Evolutionary conservation across 1,140 invertebrate species (phyloP), one percentile per base, ranked within the genome.

Genomic region (Trachymyrmex septentrionalis): DNA sequence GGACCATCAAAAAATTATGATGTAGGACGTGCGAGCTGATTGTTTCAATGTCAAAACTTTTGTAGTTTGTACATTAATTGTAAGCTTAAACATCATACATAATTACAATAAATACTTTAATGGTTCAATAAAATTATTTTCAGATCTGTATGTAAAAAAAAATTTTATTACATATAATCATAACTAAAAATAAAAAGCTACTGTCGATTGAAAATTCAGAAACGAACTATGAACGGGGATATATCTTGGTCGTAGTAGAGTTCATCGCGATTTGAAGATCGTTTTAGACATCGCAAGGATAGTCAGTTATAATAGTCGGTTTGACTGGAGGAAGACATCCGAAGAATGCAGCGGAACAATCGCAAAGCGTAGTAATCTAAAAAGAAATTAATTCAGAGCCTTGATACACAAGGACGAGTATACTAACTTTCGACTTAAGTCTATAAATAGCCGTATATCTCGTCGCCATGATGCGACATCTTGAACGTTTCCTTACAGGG

Each of bases 341-440:
- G 64, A 21, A 80, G 44, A 67, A 24, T 24, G 48, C 48, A 69
- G 9, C 14, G 14, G 9, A 72, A 61, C 16, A 53, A 61, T 19
- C 27, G 53, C 80, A 21, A 21, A 82, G 16, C 12, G 19, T 38
- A 57, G 53, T 34, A 57, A n/a, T 48, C 21, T 75, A 82, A 61
- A 75, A 61, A 61, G 61, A 30, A 61, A 61, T 61, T 24, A 34
- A 75, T 84, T 84, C 69, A 27, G 57, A 27, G 53, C 80, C 80
- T 84, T 84, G 69, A 63, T 75, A 12, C 27, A 57, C 80, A 84
- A 84, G 80, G 80, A 84, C 69, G 57, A 59, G 61, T 84, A 61
- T 84, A 50, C 19, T 44, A 24, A 61, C 24, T 69, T 84, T 71
- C 55, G 14, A 53, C 69, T 48, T 48, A 57, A 44, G 34, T 63